Evolutionary conservation across 2,113 vertebrate genomes (phyloP), one percentile per base, ranked within the genome.

Genomic region (Nansenia antarctica): DNA sequence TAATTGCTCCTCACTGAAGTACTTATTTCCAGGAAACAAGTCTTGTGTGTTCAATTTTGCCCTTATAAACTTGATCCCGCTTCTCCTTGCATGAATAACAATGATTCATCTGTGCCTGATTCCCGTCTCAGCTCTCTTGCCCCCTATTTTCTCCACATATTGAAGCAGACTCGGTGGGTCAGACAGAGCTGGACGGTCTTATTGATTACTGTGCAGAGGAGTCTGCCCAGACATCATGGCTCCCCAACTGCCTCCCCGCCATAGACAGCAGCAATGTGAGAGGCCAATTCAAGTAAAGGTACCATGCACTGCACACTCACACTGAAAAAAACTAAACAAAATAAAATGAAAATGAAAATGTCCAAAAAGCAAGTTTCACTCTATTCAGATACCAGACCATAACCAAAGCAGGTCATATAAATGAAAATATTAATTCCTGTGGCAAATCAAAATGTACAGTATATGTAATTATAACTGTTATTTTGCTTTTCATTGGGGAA

Each of bases 161-260:
- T 57, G 20, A 69, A 77, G 83, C 73, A 84, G 67, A 39, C 67
- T 32, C 70, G 73, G 31, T 66, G 54, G 27, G 14, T 58, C 12
- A 58, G 54, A 27, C 18, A 14, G 27, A 83, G 32, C 71, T 82
- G 77, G 64, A 81, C 60, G 74, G 80, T 30, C 64, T 79, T 74
- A 87, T 85, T 70, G 82, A 85, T 83, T 78, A 65, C 65, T 69
- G 60, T n/a, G 42, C 22, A 67, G 67, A 71, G 72, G 72, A 72
- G 65, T 66, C 68, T 64, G 62, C 73, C 60, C 62, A 73, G 69
- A 74, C 85, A 74, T 60, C 0, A 9, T 70, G 84, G 66, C 80
- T 72, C 57, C 71, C 58, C 68, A 39, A 1, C 31, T 72, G 42
- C 54, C 69, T 69, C 76, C 58, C 22, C 24, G 53, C 52, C 30